Conservation (phyloP, 92 coral and sea anemone genomes). For the Epizoanthus rinbou region DNA sequence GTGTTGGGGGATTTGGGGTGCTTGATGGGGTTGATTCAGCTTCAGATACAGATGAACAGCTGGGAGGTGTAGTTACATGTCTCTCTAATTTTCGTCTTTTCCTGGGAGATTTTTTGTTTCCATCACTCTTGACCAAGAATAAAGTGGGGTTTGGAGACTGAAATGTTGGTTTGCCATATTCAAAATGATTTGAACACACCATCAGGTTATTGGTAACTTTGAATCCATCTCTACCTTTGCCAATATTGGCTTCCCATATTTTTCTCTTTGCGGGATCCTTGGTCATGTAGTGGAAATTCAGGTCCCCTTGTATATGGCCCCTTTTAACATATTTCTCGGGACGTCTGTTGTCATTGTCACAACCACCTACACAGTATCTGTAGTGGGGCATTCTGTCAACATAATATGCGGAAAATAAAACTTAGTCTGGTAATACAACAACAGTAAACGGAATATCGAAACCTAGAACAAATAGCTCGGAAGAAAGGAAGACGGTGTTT, state of each 20-base stretch:
- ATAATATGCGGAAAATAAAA: conserved; percentile 1
- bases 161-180: conserved; percentile 37
- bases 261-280: background rate
- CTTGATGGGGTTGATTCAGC: too few species aligned
- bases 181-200: conserved; percentile 42
- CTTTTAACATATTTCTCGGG: conserved; percentile 46
- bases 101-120: conserved; percentile 6
- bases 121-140: conserved; percentile 12
- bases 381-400: conserved; percentile 48
- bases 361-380: conserved; percentile 59
- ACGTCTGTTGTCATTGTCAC: conserved; percentile 42
- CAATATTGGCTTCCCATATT: conserved; percentile 19
- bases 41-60: conserved; percentile 29
- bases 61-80: background rate
- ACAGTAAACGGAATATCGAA: too few species aligned
- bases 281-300: conserved; percentile 28
- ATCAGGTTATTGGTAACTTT: background rate
- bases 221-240: conserved; percentile 24
- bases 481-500: too few species aligned
- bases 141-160: conserved; percentile 32
- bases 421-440: too few species aligned
- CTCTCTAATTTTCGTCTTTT: conserved; percentile 10
- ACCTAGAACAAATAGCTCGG: too few species aligned
- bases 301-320: conserved; percentile 52
- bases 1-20: too few species aligned